Base-by-base conservation (phyloP, 92 coral and sea anemone species). In the Palythoa grandiflora region DNA sequence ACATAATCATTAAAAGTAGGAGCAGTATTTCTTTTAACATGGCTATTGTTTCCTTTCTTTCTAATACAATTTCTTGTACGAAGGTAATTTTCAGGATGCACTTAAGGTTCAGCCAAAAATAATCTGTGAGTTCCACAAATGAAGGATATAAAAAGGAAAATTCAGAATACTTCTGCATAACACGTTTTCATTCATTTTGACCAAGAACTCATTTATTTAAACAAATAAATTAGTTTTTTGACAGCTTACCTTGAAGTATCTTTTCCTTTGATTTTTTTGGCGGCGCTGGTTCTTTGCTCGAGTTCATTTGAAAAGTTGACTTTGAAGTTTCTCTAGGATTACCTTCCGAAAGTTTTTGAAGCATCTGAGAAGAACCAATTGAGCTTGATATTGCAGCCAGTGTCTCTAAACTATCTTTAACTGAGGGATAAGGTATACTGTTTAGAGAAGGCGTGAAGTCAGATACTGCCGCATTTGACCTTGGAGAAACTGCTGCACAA, bases 361-460 rank as follows among this genome's bases (percentile, higher is more conserved):
- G 86, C 86, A 81, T 36, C 12, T 74, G 76, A 10, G 86, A 81
- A 13, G 86, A 81, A 14, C 86, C 86, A 9, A 81, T 66, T 3
- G 86, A 81, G 44, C 86, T 81, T 15, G 86, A 81, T 40, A 81
- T 81, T 38, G 86, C 86, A n/a, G 86, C 86, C 19, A 81, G 55
- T 19, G 86, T 81, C 44, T 81, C 86, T 65, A 81, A 28, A 71
- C 86, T 81, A 40, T 81, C 86, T 44, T 81, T 81, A n/a, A 81
- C 86, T 21, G 86, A 66, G 38, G 86, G 86, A 47, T 81, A 81
- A 81, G 86, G 86, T 14, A 68, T 66, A 81, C 20, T 81, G 63
- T 81, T 81, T 12, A 81, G 74, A 3, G 86, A 81, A 81, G 86
- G 86, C 60, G 48, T 66, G 38, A 81, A 68, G 73, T 63, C 66